Conservation (phyloP, 2,113 vertebrate genomes). For the Ceuthmochares aereus region DNA sequence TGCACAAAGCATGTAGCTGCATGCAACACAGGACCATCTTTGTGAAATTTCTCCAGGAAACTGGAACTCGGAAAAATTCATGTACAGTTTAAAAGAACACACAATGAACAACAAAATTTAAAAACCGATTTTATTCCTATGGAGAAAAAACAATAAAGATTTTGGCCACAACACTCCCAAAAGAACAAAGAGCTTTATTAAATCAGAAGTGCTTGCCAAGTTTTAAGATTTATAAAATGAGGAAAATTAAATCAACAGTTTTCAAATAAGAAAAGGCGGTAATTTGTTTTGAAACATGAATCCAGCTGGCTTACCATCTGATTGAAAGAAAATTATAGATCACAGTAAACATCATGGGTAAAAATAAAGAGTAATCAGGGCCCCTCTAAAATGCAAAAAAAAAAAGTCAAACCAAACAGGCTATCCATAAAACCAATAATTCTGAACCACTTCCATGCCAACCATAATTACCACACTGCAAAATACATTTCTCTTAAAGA, state of each 20-base stretch:
- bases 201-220: not conserved
- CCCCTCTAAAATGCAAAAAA: constrained; percentile 33
- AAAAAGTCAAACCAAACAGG: constrained; percentile 13
- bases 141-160: not conserved
- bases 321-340: constrained; percentile 79
- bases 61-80: not conserved
- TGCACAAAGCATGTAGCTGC: not conserved
- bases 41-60: not conserved
- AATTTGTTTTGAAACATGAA: constrained; percentile 45
- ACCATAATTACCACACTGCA: constrained; percentile 69
- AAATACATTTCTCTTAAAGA: constrained; percentile 28
- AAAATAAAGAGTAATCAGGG: constrained; percentile 75
- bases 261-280: constrained; percentile 3
- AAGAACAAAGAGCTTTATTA: not conserved
- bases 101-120: not conserved
- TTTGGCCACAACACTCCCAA: not conserved
- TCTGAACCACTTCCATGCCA: constrained; percentile 40
- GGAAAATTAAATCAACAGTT: not conserved
- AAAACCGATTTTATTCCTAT: not conserved
- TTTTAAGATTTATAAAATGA: not conserved
- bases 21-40: not conserved
- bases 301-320: constrained; percentile 51
- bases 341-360: constrained; percentile 70
- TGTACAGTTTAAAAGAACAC: not conserved
- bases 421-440: constrained; percentile 36